Base-by-base conservation (phyloP, 2,113 vertebrate genomes). In the Antechinus stuartii region DNA sequence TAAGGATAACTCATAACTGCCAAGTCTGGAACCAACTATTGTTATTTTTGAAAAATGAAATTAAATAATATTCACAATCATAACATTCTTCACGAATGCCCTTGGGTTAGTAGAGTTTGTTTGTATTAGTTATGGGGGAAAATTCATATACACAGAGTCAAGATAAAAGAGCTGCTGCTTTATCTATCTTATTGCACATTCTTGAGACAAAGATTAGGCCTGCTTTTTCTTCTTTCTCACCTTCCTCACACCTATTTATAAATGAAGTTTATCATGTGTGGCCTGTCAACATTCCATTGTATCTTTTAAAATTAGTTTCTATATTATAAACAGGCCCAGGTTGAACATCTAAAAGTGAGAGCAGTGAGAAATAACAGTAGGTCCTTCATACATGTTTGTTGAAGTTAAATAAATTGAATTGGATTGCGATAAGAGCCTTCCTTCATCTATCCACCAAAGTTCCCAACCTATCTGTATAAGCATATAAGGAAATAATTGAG, bases 41-140 rank as follows among this genome's bases (percentile, higher is more conserved):
- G 19, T 56, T 96, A 56, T 14, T 52, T 97, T 30, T 90, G 61
- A 95, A 93, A 96, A 95, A 3, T 95, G 35, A 92, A 95, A 94
- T 94, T 91, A 92, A 96, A 93, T 94, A n/a, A 89, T 61, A 92
- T 56, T 90, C 8, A 84, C 55, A 92, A 42, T 90, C 89, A 96
- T 47, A 53, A 46, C 0, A 76, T 9, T 54, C 52, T 11, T 91
- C 25, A 52, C 52, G 7, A 93, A 76, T 93, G 11, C 2, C 8
- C 94, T 27, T 92, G 47, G 91, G 11, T n/a, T 76, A 93, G 47
- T 52, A 94, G 30, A 95, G 0, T 0, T 91, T 56, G 61, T 96
- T 95, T 92, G 68, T 90, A 42, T 35, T 2, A 93, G 16, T 56
- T 54, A 93, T 91, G 16, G 16, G 11, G 25, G 47, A 52, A 90